Evolutionary conservation across 1,140 invertebrate genomes (phyloP).

Genomic region (Scaptomyza hsui): DNA sequence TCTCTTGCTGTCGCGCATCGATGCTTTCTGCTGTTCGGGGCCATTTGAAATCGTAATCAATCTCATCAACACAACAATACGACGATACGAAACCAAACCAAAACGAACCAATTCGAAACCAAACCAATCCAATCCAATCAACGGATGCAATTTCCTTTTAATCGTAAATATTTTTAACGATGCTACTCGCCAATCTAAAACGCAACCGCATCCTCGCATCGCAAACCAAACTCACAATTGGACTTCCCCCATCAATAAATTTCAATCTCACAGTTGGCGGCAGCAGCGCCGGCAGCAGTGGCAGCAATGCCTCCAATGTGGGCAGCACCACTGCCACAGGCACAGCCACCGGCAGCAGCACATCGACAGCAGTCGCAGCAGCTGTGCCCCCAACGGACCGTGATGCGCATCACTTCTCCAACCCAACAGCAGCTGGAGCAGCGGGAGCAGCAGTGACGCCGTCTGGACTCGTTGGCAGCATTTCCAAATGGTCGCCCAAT

Average conservation of each 20-base stretch:
- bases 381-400: constrained; percentile 29
- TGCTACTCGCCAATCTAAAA: constrained; percentile 66
- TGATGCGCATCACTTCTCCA: constrained; percentile 37
- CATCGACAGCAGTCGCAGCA: constrained; percentile 61
- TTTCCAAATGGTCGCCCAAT: constrained; percentile 82
- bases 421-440: constrained; percentile 18
- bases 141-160: constrained; percentile 82
- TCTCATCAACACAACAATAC: constrained; percentile 75
- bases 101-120: constrained; percentile 19
- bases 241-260: constrained; percentile 69
- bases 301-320: constrained; percentile 74
- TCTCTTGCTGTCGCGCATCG: constrained; percentile 45
- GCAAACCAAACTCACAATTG: constrained; percentile 17
- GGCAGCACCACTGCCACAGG: constrained; percentile 67
- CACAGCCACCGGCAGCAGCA: constrained; percentile 69
- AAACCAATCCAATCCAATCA: constrained; percentile 77
- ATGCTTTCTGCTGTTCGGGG: constrained; percentile 35
- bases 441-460: constrained; percentile 31
- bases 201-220: constrained; percentile 47
- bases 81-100: constrained; percentile 24
- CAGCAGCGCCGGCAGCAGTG: constrained; percentile 73
- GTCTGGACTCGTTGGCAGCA: constrained; percentile 56
- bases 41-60: constrained; percentile 74
- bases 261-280: constrained; percentile 78
- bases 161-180: constrained; percentile 83